phyloP scores from a whole-genome alignment of 1,140 invertebrate genomes.

The Rhyacophila brunnea region DNA sequence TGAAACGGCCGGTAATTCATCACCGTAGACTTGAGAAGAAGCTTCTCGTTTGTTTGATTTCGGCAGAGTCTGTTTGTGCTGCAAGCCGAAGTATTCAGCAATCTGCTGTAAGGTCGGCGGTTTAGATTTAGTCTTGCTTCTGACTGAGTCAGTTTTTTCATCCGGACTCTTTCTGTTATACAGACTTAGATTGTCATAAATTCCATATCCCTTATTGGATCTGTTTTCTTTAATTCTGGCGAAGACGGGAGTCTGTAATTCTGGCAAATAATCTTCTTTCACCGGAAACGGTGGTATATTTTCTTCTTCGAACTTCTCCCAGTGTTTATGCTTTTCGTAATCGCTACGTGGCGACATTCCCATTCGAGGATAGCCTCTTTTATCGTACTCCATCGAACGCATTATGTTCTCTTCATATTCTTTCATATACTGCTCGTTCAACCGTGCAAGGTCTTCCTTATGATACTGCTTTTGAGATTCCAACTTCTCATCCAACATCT shows the following conservation, averaged over 20 bases:
- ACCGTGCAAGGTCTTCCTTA: slow-evolving; percentile 15
- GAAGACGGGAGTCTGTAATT: slow-evolving; percentile 49
- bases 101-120: slow-evolving; percentile 50
- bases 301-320: slow-evolving; percentile 34
- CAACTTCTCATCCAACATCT: slow-evolving; percentile 26
- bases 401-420: slow-evolving; percentile 23
- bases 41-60: slow-evolving; percentile 38
- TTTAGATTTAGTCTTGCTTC: slow-evolving; percentile 28
- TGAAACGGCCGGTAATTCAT: slow-evolving; percentile 27
- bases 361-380: slow-evolving; percentile 21
- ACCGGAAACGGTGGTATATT: slow-evolving; percentile 36
- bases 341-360: slow-evolving; percentile 7
- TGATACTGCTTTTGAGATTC: slow-evolving; percentile 20
- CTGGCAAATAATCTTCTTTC: slow-evolving; percentile 49
- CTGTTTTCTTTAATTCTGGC: slow-evolving; percentile 44
- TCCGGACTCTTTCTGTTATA: slow-evolving; percentile 24
- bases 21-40: slow-evolving; percentile 20
- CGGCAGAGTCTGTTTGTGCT: slow-evolving; percentile 25
- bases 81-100: slow-evolving; percentile 45
- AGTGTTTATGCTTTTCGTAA: slow-evolving; percentile 28
- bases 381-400: slow-evolving; percentile 4
- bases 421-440: slow-evolving; percentile 21
- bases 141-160: slow-evolving; percentile 25
- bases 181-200: slow-evolving; percentile 28
- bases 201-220: slow-evolving; percentile 22